Evolutionary conservation across 1,140 invertebrate genomes (phyloP), one percentile per base, ranked within the genome.

Genomic region (Lepidurus packardi): DNA sequence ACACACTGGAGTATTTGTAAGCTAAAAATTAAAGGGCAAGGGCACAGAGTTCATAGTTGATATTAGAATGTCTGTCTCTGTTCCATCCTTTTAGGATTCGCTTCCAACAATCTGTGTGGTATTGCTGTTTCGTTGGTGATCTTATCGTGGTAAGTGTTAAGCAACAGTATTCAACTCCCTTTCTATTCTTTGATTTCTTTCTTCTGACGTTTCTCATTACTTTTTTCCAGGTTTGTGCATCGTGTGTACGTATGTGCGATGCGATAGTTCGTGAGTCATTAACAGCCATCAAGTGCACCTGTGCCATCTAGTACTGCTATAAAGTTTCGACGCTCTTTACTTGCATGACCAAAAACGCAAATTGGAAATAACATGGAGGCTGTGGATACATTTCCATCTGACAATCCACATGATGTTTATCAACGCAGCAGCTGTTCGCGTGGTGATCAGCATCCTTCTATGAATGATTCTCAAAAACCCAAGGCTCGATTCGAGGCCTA

Each of bases 401-500:
- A 21, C 53, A 13, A 65, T 65, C 16, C 53, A 7, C 53, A 65
- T 16, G 53, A 65, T 9, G 53, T 65, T 21, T 65, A 65, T 65
- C 53, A 65, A 21, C 53, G 16, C 6, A 21, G 53, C 16, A 65
- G 53, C 53, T 65, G 53, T 16, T 8, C 41, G 9, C 21, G 16
- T 25, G 75, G 44, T 13, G 75, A 77, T 34, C 34, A 10, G 9
- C 75, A 42, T 10, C n/a, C 6, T 44, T 74, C 73, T 47, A 76
- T 78, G 4, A 80, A 75, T 53, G 79, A 80, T n/a, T 77, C 74
- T 73, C 80, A 81, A 53, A 79, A 80, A 44, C 79, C 80, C 42
- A 78, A 80, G 77, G 80, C 80, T 47, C 85, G 83, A 21, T 96
- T 93, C 86, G 95, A 97, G 86, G 93, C 94, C 25, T 97, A 94